These are phyloP conservation scores for Eucera pruinosa DNA, from an alignment of 2,888 invertebrate genomes.

Conservation along the genomic window DNA sequence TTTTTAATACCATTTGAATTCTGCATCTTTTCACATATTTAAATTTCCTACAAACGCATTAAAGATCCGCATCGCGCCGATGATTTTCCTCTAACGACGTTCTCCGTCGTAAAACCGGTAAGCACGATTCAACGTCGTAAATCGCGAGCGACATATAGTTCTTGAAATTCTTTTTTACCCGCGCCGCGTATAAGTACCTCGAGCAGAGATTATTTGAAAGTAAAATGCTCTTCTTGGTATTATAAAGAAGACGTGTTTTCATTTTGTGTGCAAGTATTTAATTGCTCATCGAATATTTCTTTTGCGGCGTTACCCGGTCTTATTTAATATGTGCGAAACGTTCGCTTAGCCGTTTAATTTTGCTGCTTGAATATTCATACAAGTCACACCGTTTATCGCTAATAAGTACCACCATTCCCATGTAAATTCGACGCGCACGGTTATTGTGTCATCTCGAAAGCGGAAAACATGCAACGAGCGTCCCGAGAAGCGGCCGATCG, in stretches of 20 bases:
- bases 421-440: constrained; percentile 16
- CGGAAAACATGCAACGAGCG: constrained; percentile 21
- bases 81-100: too few relatives aligned
- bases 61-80: too few relatives aligned
- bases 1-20: too few relatives aligned
- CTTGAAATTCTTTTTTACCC: too few relatives aligned
- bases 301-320: background rate
- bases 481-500: constrained; percentile 19
- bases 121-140: too few relatives aligned
- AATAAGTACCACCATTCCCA: constrained; percentile 1
- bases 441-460: background rate
- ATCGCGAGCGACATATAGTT: too few relatives aligned
- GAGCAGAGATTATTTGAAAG: background rate
- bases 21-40: too few relatives aligned
- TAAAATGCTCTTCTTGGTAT: background rate
- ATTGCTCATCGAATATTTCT: background rate
- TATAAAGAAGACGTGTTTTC: too few relatives aligned
- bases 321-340: background rate
- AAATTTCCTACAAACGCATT: too few relatives aligned
- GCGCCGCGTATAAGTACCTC: background rate
- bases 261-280: background rate
- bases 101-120: too few relatives aligned
- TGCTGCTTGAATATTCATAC: constrained; percentile 29
- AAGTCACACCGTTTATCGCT: background rate
- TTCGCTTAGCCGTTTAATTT: background rate